Conservation (phyloP, 2,888 invertebrate genomes). For the Ypsolopha sequella region DNA sequence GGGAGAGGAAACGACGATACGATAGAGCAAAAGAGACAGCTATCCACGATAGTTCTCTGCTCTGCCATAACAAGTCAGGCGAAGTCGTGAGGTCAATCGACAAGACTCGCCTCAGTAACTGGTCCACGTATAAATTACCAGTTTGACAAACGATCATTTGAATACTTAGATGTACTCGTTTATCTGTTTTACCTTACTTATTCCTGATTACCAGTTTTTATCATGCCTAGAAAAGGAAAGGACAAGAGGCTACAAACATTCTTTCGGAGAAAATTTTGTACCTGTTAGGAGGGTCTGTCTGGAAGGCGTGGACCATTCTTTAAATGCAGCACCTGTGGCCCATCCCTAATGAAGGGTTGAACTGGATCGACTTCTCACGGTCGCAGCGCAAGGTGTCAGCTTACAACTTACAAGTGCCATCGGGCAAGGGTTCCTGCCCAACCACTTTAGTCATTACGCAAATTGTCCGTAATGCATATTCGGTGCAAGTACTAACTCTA, state of each 20-base stretch:
- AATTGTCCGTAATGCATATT: slow-evolving; percentile 12
- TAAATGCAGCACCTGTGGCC: slow-evolving; percentile 31
- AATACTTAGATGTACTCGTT: not conserved
- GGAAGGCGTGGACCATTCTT: slow-evolving; percentile 24
- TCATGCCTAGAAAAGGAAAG: not conserved
- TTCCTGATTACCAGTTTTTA: too few relatives aligned
- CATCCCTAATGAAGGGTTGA: slow-evolving; percentile 32
- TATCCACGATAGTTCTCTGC: not conserved
- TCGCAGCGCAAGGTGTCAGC: slow-evolving; percentile 21
- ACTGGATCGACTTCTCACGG: slow-evolving; percentile 34
- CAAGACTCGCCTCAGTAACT: slow-evolving; percentile 12
- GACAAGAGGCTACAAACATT: slow-evolving; percentile 2
- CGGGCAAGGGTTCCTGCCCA: slow-evolving; percentile 7
- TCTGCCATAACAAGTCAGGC: not conserved
- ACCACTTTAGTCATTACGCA: slow-evolving; percentile 14
- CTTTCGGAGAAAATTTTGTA: slow-evolving; percentile 6
- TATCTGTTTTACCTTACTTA: too few relatives aligned
- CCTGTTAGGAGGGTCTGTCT: slow-evolving; percentile 19
- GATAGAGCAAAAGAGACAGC: slow-evolving; percentile 18
- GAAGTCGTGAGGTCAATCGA: slow-evolving; percentile 19
- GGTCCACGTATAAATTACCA: slow-evolving; percentile 5
- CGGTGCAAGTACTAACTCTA: not conserved
- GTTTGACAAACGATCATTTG: not conserved
- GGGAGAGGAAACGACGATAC: slow-evolving; percentile 21
- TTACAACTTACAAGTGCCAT: slow-evolving; percentile 21